Conservation (phyloP, 2,797 vertebrate genomes). For the Babyrousa celebensis region DNA sequence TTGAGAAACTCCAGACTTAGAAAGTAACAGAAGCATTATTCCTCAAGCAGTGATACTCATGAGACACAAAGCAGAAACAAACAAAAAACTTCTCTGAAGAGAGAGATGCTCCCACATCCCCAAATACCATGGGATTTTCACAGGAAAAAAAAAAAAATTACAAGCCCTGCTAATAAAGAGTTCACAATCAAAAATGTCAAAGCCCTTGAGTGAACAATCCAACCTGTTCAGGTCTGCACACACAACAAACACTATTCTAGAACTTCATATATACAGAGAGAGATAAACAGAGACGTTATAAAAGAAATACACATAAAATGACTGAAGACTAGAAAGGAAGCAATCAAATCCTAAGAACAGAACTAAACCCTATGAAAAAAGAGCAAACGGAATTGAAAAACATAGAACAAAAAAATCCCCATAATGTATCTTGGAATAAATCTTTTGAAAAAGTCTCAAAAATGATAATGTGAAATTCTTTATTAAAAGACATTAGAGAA, state of each 20-base stretch:
- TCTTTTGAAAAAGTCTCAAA: not conserved
- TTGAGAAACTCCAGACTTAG: constrained; percentile 64
- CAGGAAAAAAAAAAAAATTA: not conserved
- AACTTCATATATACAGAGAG: constrained; percentile 39
- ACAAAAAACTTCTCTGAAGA: constrained; percentile 69
- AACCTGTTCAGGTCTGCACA: constrained; percentile 8
- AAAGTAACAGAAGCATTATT: constrained; percentile 63
- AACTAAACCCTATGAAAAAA: constrained; percentile 49
- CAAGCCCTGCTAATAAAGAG: constrained; percentile 25
- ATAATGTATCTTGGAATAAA: not conserved
- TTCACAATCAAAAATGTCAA: constrained; percentile 58
- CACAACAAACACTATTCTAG: not conserved
- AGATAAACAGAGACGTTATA: constrained; percentile 53
- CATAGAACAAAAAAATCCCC: not conserved
- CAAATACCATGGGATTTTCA: constrained; percentile 53
- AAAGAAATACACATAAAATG: constrained; percentile 45
- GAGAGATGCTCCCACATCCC: constrained; percentile 31
- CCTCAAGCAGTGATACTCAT: constrained; percentile 43
- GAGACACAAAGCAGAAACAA: constrained; percentile 61
- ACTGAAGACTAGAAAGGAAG: constrained; percentile 48
- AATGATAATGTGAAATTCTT: constrained; percentile 47
- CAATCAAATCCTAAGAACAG: constrained; percentile 48
- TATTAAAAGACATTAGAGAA: not conserved
- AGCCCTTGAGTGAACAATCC: constrained; percentile 1
- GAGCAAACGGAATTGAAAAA: not conserved